Evolutionary conservation across 2,888 invertebrate genomes (phyloP).

Genomic region (Eupeodes luniger): DNA sequence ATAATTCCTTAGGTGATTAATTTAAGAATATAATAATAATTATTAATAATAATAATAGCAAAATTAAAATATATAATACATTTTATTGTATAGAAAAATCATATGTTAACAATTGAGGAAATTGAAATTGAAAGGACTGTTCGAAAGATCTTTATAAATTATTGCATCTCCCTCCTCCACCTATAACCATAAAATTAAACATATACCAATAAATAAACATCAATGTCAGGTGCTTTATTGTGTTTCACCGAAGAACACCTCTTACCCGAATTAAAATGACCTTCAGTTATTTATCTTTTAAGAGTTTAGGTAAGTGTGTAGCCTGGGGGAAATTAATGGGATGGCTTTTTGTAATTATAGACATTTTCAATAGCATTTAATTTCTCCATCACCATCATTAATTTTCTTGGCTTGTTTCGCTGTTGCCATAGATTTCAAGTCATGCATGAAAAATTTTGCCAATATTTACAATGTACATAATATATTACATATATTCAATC

Average conservation of each 20-base stretch:
- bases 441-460: conserved; percentile 53
- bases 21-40: no score
- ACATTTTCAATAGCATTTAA: conserved; percentile 52
- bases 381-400: conserved; percentile 47
- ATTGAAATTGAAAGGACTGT: no score
- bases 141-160: no score
- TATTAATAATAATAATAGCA: no score
- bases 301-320: background rate
- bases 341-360: conserved; percentile 13
- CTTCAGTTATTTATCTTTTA: conserved; percentile 13
- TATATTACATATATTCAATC: background rate
- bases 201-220: background rate
- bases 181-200: background rate
- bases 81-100: no score
- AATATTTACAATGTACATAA: background rate
- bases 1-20: no score
- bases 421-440: conserved; percentile 44
- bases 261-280: background rate
- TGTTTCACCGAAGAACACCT: conserved; percentile 7
- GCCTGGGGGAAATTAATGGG: conserved; percentile 50
- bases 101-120: no score
- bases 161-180: background rate
- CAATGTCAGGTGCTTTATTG: conserved; percentile 15
- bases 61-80: no score
- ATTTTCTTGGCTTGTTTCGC: conserved; percentile 28